phyloP scores from a whole-genome alignment of 37 sponge, comb jelly and placozoan genomes.

The Oscarella lobularis region DNA sequence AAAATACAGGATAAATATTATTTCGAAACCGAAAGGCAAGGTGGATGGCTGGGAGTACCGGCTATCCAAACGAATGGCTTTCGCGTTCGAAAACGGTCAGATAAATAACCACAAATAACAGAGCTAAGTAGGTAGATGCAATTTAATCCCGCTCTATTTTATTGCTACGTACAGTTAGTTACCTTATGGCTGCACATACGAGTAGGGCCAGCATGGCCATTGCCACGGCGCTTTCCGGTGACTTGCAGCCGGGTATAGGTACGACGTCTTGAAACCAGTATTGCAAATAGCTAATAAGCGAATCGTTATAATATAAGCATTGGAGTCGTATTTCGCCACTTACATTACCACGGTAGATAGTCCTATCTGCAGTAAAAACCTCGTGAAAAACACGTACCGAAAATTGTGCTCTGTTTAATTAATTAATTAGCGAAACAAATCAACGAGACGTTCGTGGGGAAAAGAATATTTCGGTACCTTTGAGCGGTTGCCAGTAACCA shows the following conservation, averaged over 20 bases:
- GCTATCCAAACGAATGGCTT: constrained; percentile 1
- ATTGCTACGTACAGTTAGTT: neutral
- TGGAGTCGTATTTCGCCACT: neutral
- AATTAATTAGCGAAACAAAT: no score
- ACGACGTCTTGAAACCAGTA: constrained; percentile 3
- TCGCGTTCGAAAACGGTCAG: neutral
- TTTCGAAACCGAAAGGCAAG: no score
- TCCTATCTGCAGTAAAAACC: constrained; percentile 7
- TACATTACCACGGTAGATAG: neutral
- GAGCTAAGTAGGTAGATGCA: neutral
- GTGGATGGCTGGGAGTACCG: neutral
- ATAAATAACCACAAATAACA: neutral
- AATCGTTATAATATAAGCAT: neutral
- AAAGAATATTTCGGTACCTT: neutral
- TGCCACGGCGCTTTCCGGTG: neutral
- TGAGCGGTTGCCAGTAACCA: neutral
- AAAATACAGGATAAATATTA: neutral
- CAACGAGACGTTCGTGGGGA: no score
- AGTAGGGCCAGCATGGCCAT: constrained; percentile 4
- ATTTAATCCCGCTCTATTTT: neutral
- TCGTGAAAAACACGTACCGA: constrained; percentile 3
- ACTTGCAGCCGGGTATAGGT: neutral
- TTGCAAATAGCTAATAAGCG: neutral
- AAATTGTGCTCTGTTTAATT: neutral
- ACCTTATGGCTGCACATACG: neutral